Conservation (phyloP, 1,140 invertebrate genomes). For the Bemisia tabaci region DNA sequence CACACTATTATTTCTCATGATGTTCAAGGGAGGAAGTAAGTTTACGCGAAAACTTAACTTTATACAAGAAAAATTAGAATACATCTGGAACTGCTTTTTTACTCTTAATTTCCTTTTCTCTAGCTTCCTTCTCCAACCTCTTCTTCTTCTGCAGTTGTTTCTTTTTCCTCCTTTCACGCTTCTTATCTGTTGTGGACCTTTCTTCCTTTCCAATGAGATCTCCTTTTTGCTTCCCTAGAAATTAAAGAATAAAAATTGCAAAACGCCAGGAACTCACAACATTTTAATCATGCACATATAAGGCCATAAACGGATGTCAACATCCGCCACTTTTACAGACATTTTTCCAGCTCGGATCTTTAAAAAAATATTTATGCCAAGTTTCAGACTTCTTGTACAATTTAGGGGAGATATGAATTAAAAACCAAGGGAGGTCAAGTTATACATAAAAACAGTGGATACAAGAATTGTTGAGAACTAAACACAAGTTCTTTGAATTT, state of each 20-base stretch:
- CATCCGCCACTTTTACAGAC: no score
- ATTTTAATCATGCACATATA: no score
- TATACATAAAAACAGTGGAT: no score
- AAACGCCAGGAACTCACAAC: not conserved
- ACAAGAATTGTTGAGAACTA: no score
- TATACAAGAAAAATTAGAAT: constrained; percentile 35
- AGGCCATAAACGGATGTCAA: no score
- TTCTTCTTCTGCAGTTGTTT: constrained; percentile 54
- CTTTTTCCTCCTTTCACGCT: constrained; percentile 74
- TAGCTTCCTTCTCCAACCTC: constrained; percentile 33
- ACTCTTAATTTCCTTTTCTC: constrained; percentile 38
- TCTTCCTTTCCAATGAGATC: constrained; percentile 67
- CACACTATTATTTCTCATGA: constrained; percentile 47
- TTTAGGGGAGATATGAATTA: not conserved
- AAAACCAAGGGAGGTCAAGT: not conserved
- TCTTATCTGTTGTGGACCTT: constrained; percentile 72
- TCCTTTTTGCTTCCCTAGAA: constrained; percentile 54
- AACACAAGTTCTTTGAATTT: no score
- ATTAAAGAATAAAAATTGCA: constrained; percentile 18
- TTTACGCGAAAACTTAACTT: constrained; percentile 42
- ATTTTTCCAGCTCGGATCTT: no score
- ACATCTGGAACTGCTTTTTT: constrained; percentile 25
- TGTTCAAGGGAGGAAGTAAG: constrained; percentile 39
- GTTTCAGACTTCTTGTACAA: no score
- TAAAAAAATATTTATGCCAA: no score